Percentiles rank a stretch among this genome's conserved stretches.
Conservation (phyloP, 1,140 invertebrate genomes). For the Ceratina australensis region DNA sequence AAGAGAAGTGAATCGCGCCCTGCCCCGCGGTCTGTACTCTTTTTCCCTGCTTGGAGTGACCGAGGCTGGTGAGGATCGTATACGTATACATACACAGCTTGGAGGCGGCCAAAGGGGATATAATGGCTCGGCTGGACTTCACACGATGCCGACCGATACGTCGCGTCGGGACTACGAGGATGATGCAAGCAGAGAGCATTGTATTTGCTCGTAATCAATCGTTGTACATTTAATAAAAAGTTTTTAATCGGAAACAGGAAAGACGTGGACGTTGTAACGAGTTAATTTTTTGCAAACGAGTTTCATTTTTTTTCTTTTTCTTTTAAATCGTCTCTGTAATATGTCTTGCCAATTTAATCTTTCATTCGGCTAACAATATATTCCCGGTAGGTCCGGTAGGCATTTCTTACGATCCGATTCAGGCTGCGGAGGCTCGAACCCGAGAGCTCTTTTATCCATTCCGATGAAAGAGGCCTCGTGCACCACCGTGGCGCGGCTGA, state of each 20-base stretch:
- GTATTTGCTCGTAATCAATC: constrained; percentile 23
- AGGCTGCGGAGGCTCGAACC: constrained; percentile 15
- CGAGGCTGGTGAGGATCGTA: constrained; percentile 58
- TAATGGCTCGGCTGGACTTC: constrained; percentile 78
- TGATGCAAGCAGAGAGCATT: constrained; percentile 70
- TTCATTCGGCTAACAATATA: constrained; percentile 2
- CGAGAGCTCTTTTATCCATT: constrained; percentile 52
- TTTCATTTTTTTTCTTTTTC: no score
- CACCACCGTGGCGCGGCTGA: constrained; percentile 53
- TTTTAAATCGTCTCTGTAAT: no score
- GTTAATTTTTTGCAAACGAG: no score
- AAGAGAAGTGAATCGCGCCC: constrained; percentile 41
- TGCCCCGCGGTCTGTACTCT: constrained; percentile 18
- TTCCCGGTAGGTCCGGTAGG: neutral
- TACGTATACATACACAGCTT: constrained; percentile 71
- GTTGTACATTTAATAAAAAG: no score
- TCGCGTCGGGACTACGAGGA: constrained; percentile 62
- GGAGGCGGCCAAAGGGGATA: constrained; percentile 73
- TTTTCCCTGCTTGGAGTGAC: constrained; percentile 56
- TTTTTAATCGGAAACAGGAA: constrained; percentile 30
- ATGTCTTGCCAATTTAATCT: neutral
- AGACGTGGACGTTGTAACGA: no score
- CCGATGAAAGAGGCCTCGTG: constrained; percentile 44
- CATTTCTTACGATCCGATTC: constrained; percentile 38
- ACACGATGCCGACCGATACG: constrained; percentile 77